A percentile compares a stretch with the other conserved stretches of the same genome.
phyloP scores from a whole-genome alignment of 35 echinoderm and acorn worm species.

The Apostichopus californicus region DNA sequence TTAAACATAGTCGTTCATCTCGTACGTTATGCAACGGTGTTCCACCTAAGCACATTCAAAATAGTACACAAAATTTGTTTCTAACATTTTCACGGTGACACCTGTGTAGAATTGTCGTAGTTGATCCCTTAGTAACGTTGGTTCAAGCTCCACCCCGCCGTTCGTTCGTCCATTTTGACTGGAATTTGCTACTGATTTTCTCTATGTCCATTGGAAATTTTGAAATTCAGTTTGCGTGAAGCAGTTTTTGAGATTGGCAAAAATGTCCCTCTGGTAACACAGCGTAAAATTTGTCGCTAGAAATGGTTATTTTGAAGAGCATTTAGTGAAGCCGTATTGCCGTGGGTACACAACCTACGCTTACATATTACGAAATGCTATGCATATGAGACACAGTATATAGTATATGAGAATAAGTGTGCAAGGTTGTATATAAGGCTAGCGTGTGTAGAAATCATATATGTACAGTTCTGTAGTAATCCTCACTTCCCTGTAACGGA shows the following conservation, averaged over 20 bases:
- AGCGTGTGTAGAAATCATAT: too few species aligned
- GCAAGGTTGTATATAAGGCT: too few species aligned
- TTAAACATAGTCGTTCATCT: neutral
- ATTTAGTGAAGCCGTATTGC: neutral
- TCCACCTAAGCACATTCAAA: neutral
- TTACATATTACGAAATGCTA: neutral
- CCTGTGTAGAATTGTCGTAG: slow-evolving; percentile 37
- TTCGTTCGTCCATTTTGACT: slow-evolving; percentile 48
- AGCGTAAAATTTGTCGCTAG: neutral
- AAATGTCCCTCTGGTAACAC: neutral
- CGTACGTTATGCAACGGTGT: neutral
- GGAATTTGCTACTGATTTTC: neutral
- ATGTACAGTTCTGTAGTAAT: neutral
- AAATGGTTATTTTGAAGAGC: neutral
- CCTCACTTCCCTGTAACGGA: neutral
- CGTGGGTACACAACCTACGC: neutral
- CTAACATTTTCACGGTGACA: slow-evolving; percentile 11
- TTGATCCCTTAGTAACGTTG: slow-evolving; percentile 28
- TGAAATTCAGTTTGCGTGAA: neutral
- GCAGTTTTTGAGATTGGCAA: neutral
- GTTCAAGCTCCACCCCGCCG: slow-evolving; percentile 40
- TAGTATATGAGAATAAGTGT: neutral
- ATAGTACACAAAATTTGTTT: neutral
- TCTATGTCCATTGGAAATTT: neutral
- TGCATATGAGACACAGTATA: neutral